These are phyloP conservation scores for Drosophila setifemur DNA, from an alignment of 1,140 invertebrate species.

Conservation along the genomic window DNA sequence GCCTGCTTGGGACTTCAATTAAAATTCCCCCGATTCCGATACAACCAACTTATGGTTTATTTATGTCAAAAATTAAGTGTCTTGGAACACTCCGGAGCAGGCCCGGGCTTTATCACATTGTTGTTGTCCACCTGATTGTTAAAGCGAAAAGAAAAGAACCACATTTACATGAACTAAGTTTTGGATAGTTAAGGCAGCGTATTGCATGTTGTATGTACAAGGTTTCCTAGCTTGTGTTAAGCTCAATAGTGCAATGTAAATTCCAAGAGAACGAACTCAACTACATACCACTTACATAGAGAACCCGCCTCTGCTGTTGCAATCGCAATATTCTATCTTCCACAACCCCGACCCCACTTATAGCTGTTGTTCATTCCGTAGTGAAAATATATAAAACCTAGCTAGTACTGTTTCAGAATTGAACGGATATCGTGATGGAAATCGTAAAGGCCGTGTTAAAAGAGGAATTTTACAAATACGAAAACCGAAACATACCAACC, in stretches of 20 bases:
- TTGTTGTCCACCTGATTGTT: conserved; percentile 36
- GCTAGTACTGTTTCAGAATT: conserved; percentile 52
- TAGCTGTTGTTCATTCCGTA: conserved; percentile 73
- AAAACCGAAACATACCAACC: conserved; percentile 51
- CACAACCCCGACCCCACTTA: conserved; percentile 22
- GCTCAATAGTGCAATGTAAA: conserved; percentile 42
- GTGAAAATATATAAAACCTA: conserved; percentile 28
- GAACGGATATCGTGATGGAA: conserved; percentile 62
- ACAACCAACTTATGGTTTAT: background rate
- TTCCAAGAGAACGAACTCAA: background rate
- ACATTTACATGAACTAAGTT: conserved; percentile 37
- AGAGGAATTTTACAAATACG: conserved; percentile 60
- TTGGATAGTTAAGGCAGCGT: conserved; percentile 35
- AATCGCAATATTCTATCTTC: conserved; percentile 39
- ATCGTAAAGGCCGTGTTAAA: conserved; percentile 48
- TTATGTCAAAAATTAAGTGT: conserved; percentile 15
- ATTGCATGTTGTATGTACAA: conserved; percentile 41
- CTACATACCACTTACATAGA: conserved; percentile 40
- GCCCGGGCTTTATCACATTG: conserved; percentile 11
- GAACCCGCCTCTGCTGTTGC: conserved; percentile 11
- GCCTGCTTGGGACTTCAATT: background rate
- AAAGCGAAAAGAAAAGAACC: conserved; percentile 19
- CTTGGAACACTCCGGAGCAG: background rate
- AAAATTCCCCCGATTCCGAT: no score
- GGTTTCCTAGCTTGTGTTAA: conserved; percentile 51